Conservation (phyloP, 2,113 vertebrate genomes). For the Mormyrus iriodes region DNA sequence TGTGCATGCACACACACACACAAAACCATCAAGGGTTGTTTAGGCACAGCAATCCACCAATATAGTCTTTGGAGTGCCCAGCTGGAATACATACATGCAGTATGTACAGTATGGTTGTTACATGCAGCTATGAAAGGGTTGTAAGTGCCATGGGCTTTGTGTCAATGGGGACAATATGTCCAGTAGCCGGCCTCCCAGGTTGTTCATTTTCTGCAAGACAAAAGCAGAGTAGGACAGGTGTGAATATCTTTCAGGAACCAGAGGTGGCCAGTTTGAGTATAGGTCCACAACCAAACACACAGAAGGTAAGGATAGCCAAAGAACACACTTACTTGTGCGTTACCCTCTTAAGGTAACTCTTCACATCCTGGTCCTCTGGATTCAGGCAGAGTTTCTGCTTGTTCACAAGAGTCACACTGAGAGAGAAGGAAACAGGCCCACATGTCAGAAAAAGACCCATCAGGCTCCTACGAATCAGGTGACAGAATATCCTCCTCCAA, state of each 20-base stretch:
- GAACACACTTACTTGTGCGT: not conserved
- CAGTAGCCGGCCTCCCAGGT: not conserved
- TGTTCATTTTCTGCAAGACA: not conserved
- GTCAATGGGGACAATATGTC: not conserved
- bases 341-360: not conserved
- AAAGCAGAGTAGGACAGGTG: not conserved
- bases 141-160: not conserved
- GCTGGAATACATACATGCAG: not conserved
- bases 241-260: not conserved
- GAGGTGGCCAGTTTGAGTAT: not conserved
- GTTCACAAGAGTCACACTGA: constrained; percentile 20
- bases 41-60: not conserved
- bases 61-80: not conserved
- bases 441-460: not conserved
- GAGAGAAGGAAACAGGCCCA: not conserved
- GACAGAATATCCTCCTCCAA: not conserved
- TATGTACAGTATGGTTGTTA: not conserved
- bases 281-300: not conserved
- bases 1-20: not conserved
- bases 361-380: accelerated
- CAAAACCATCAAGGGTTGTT: not conserved
- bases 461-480: not conserved
- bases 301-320: not conserved
- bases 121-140: not conserved
- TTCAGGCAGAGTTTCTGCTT: not conserved